Conservation (phyloP, 1,140 invertebrate genomes). For the Aphis craccivora region DNA sequence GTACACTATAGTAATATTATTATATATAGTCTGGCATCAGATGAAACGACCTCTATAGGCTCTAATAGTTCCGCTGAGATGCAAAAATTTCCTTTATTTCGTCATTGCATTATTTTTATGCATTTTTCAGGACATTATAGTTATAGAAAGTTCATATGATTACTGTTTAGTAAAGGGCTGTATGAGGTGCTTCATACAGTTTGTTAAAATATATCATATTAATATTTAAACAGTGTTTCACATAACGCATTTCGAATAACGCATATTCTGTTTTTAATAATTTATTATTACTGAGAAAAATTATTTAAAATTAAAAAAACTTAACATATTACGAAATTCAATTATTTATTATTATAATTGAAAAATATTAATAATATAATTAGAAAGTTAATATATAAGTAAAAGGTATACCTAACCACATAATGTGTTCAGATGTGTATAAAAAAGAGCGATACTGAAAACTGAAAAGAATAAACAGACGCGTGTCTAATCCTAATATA, state of each 20-base stretch:
- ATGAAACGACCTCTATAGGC: not conserved
- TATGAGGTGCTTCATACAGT: not conserved
- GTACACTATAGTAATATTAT: not conserved
- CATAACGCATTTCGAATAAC: too few relatives aligned
- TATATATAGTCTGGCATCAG: not conserved
- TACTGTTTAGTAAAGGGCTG: too few relatives aligned
- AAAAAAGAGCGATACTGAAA: not conserved
- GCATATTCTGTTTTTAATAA: too few relatives aligned
- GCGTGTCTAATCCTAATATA: not conserved
- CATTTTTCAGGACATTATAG: not conserved
- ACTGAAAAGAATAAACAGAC: not conserved
- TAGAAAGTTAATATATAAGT: not conserved
- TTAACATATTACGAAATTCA: slow-evolving; percentile 27
- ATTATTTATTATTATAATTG: not conserved
- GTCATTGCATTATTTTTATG: not conserved
- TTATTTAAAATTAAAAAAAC: too few relatives aligned
- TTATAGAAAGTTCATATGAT: too few relatives aligned
- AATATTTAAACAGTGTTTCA: not conserved
- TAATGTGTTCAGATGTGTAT: not conserved
- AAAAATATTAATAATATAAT: slow-evolving; percentile 10
- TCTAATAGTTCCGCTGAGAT: too few relatives aligned
- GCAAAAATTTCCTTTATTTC: not conserved
- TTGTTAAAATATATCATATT: not conserved
- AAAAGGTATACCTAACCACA: not conserved
- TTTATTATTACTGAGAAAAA: not conserved